phyloP scores from a whole-genome alignment of 2,797 vertebrate genomes.

The Coregonus suidteri region DNA sequence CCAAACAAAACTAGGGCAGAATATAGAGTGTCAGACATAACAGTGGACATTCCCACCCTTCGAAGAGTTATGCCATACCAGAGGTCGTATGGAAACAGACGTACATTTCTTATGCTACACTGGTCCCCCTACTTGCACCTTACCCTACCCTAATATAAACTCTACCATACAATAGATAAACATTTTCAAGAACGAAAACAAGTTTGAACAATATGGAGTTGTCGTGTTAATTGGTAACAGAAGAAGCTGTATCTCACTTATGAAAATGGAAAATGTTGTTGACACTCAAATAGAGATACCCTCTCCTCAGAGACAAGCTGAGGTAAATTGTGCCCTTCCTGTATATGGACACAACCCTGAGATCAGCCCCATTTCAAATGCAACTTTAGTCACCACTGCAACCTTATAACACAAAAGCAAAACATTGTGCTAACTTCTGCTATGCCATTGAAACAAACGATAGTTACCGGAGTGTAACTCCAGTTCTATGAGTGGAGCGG shows the following conservation, averaged over 20 bases:
- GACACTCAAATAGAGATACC: slow-evolving; percentile 24
- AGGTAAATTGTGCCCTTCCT: slow-evolving; percentile 55
- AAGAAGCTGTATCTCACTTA: not conserved
- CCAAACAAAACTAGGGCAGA: slow-evolving; percentile 44
- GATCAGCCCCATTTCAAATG: not conserved
- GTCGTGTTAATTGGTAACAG: not conserved
- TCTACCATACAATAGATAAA: not conserved
- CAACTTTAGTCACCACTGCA: not conserved
- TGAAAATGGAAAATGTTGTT: slow-evolving; percentile 31
- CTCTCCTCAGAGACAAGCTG: slow-evolving; percentile 45
- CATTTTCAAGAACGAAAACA: not conserved
- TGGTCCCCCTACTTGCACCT: not conserved
- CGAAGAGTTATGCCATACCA: slow-evolving; percentile 18
- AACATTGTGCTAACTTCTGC: not conserved
- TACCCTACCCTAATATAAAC: not conserved
- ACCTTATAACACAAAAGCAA: not conserved
- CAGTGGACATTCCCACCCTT: slow-evolving; percentile 65
- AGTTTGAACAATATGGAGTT: not conserved
- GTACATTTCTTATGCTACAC: slow-evolving; percentile 23
- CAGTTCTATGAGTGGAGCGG: too few relatives aligned
- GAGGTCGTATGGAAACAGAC: slow-evolving; percentile 16
- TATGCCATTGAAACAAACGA: not conserved
- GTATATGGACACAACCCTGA: slow-evolving; percentile 23
- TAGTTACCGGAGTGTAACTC: too few relatives aligned
- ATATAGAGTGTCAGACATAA: slow-evolving; percentile 65